phyloP scores from a whole-genome alignment of 2,888 invertebrate genomes.

The Perizoma flavofasciatum region DNA sequence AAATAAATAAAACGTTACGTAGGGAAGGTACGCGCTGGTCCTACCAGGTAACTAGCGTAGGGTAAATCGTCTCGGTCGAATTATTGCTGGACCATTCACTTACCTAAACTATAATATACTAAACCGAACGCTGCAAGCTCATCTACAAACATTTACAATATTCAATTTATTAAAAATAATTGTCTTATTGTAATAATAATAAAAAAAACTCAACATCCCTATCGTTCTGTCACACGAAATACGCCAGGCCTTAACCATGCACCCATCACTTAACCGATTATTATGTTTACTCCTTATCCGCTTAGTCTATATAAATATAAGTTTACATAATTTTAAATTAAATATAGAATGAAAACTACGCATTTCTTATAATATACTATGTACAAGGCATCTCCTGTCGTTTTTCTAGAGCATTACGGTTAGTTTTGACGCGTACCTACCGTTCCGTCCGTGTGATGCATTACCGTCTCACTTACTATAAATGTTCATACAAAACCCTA shows the following conservation, averaged over 20 bases:
- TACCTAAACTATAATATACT: slow-evolving; percentile 44
- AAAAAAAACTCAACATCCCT: slow-evolving; percentile 37
- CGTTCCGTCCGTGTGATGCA: slow-evolving; percentile 39
- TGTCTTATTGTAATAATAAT: slow-evolving; percentile 52
- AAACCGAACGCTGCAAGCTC: slow-evolving; percentile 79
- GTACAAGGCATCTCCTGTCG: slow-evolving; percentile 78
- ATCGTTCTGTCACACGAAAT: slow-evolving; percentile 40
- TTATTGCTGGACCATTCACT: slow-evolving; percentile 42
- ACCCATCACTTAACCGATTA: slow-evolving; percentile 53
- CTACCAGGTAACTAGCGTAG: slow-evolving; percentile 64
- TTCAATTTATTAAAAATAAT: slow-evolving; percentile 59
- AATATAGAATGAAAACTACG: slow-evolving; percentile 81
- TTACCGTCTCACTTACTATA: slow-evolving; percentile 52
- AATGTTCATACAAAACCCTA: slow-evolving; percentile 80
- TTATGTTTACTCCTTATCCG: slow-evolving; percentile 70
- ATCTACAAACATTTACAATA: slow-evolving; percentile 65
- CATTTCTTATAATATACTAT: slow-evolving; percentile 75
- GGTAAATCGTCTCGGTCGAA: slow-evolving; percentile 43
- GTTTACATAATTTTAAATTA: slow-evolving; percentile 77
- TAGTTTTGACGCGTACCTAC: slow-evolving; percentile 45
- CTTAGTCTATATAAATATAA: slow-evolving; percentile 65
- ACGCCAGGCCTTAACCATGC: slow-evolving; percentile 57
- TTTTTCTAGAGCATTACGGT: slow-evolving; percentile 42
- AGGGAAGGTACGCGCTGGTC: slow-evolving; percentile 44
- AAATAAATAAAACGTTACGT: slow-evolving; percentile 40